Evolutionary conservation across 23 tunicate species (phyloP), one percentile per base, ranked within the genome.

Genomic region (Halocynthia roretzi): DNA sequence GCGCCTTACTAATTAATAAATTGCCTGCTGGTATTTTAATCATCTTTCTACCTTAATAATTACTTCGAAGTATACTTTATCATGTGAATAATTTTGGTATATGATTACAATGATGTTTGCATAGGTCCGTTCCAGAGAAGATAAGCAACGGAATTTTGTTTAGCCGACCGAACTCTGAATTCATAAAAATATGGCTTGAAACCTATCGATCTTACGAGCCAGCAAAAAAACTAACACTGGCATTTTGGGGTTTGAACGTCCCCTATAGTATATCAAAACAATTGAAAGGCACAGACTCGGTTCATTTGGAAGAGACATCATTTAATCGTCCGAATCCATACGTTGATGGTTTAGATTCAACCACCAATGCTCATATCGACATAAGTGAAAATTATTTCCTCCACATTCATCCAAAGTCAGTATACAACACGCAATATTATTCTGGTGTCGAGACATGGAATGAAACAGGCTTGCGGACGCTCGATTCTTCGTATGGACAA

Each of bases 321-420:
- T 53, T 83, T 54, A 83, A 83, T 69, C 82, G 87, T 19, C 87
- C 87, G 14, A 83, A 83, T 67, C 87, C 87, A 40, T 83, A 62
- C 21, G 53, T 49, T 49, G 87, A 83, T 70, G 82, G 82, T 56
- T 53, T 68, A 17, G 81, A 83, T 58, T 67, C 87, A 8, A 83
- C 87, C 12, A 61, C 87, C 12, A 77, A 40, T 62, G 82, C 64
- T 31, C 82, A 77, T 40, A 56, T 18, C 58, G 82, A 77, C 67
- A 6, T 83, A 6, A 53, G 54, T 40, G 69, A 56, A 44, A 83
- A 83, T 56, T 83, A 67, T 56, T 77, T 83, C 62, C 77, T 83
- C 10, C 87, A 83, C 57, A 67, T 83, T 40, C 87, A 83, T 52
- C 87, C 87, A 8, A 70, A 66, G 31, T 62, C 78, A 10, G 31